A percentile compares a stretch with the other conserved stretches of the same genome.
These are phyloP conservation scores for Chaetophractus vellerosus DNA, from an alignment of 2,797 vertebrate genomes.

Conservation along the genomic window DNA sequence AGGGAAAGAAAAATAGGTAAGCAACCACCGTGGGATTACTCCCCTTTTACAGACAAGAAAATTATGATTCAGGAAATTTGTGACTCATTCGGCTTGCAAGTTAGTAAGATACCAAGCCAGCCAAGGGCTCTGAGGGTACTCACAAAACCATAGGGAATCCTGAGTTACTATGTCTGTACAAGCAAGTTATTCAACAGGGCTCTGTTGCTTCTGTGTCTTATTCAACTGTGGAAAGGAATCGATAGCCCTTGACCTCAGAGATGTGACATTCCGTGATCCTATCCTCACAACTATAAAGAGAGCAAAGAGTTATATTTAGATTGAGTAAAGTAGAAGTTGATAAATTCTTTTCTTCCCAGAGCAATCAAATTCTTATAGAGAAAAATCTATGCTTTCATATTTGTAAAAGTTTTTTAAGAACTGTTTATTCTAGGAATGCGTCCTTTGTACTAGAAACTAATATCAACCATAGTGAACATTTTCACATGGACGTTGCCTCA, in stretches of 20 bases:
- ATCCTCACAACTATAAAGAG: not conserved
- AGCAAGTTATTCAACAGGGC: not conserved
- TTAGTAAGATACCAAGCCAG: not conserved
- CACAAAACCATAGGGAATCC: not conserved
- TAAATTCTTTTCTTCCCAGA: not conserved
- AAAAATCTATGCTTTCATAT: not conserved
- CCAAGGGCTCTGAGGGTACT: not conserved
- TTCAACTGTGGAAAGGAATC: not conserved
- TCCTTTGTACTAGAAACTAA: not conserved
- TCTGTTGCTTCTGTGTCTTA: not conserved
- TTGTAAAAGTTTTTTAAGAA: not conserved
- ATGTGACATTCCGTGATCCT: not conserved
- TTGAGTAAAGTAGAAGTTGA: not conserved
- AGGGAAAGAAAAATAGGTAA: not conserved
- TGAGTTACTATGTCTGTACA: not conserved
- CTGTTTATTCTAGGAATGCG: not conserved
- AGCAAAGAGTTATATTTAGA: not conserved
- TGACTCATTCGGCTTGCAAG: not conserved
- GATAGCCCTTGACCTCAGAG: not conserved
- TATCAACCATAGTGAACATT: not conserved
- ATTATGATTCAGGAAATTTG: not conserved
- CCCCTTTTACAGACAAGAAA: not conserved
- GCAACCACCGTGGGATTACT: not conserved
- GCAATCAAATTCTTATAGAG: not conserved
- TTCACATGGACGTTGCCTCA: not conserved